Conservation (phyloP, 2,888 invertebrate genomes). For the Siphonodentalium dalli region DNA sequence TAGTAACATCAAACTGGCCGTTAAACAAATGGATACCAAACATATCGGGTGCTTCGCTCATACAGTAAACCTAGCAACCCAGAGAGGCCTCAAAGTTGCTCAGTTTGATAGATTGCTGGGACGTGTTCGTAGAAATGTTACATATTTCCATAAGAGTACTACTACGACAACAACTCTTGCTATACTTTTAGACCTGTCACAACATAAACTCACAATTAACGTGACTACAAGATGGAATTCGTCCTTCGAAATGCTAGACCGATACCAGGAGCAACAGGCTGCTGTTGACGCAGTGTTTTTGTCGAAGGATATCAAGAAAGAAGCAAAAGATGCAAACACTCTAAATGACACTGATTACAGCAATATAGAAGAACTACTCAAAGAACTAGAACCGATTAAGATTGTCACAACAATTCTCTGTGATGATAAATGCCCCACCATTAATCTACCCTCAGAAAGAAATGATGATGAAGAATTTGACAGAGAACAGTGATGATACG, state of each 20-base stretch:
- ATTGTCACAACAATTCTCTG: constrained; percentile 4
- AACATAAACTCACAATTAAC: not conserved
- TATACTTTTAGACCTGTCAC: not conserved
- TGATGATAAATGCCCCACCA: not conserved
- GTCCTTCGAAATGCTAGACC: not conserved
- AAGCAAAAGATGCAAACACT: not conserved
- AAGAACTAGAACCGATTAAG: not conserved
- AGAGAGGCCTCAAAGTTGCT: not conserved
- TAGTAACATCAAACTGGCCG: too few species aligned
- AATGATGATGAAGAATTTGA: not conserved
- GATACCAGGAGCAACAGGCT: not conserved
- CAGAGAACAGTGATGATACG: not conserved
- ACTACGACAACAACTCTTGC: not conserved
- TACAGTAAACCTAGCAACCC: not conserved
- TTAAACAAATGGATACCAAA: too few species aligned
- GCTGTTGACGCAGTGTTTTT: not conserved
- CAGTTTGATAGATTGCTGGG: not conserved
- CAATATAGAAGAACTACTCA: not conserved
- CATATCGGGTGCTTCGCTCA: too few species aligned
- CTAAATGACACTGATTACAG: not conserved
- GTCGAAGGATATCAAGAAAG: not conserved
- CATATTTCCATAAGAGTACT: too few species aligned
- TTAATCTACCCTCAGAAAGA: constrained; percentile 5
- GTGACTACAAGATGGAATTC: constrained; percentile 3
- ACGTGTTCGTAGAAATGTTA: not conserved